Evolutionary conservation across 2,797 vertebrate species (phyloP).

Genomic region (Anguilla marmorata): DNA sequence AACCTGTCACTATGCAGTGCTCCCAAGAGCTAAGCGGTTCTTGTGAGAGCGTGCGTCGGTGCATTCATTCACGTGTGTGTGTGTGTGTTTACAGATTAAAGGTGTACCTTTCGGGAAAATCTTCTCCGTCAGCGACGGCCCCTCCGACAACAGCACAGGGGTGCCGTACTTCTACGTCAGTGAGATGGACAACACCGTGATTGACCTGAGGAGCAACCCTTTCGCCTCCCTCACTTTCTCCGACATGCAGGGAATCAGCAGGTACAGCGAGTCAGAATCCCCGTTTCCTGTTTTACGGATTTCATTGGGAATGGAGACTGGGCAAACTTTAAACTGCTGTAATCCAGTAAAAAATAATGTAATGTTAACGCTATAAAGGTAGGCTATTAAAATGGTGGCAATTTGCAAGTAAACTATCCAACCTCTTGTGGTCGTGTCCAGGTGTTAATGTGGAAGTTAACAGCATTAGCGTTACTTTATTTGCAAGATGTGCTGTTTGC

Average conservation of each 20-base stretch:
- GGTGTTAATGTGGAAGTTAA: neutral
- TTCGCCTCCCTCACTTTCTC: slow-evolving; percentile 80
- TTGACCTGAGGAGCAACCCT: slow-evolving; percentile 78
- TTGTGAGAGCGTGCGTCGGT: neutral
- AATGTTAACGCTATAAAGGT: neutral
- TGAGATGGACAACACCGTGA: slow-evolving; percentile 76
- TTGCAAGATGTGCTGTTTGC: neutral
- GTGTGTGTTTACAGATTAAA: slow-evolving; percentile 71
- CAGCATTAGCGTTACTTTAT: neutral
- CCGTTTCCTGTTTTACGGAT: neutral
- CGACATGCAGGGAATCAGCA: slow-evolving; percentile 83
- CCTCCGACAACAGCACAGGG: slow-evolving; percentile 83
- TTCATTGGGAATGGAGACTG: neutral
- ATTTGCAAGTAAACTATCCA: neutral
- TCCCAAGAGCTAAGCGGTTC: neutral
- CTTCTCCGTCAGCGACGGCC: slow-evolving; percentile 84
- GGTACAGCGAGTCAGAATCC: slow-evolving; percentile 61
- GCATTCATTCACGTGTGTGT: neutral
- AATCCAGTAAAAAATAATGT: neutral
- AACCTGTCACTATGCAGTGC: neutral
- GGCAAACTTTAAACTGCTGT: neutral
- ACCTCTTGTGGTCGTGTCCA: neutral
- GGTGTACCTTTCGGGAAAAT: slow-evolving; percentile 85
- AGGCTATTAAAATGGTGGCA: neutral
- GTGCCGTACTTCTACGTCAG: slow-evolving; percentile 84